A percentile compares a stretch with the other conserved stretches of the same genome.
Conservation (phyloP, 2,113 vertebrate species). For the Etheostoma cragini region DNA sequence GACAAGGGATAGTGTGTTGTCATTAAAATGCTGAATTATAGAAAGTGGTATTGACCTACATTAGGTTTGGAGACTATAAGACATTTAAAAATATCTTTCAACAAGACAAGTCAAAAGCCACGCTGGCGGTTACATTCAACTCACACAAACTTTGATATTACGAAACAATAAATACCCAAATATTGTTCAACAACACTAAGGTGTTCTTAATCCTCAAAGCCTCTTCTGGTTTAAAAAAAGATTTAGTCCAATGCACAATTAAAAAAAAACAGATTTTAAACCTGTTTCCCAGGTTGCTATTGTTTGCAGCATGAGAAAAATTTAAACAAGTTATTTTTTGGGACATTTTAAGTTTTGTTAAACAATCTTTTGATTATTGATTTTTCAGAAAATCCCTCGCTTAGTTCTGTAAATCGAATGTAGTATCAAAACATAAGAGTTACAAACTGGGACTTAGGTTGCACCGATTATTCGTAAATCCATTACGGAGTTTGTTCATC, state of each 20-base stretch:
- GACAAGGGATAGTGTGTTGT: conserved; percentile 32
- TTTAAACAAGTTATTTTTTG: too few species aligned
- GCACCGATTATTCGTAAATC: not conserved
- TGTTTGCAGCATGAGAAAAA: too few species aligned
- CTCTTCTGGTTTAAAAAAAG: not conserved
- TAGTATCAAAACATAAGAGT: not conserved
- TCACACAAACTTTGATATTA: conserved; percentile 4
- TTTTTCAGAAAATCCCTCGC: not conserved
- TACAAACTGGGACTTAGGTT: not conserved
- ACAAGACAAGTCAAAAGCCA: conserved; percentile 20
- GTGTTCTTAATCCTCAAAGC: not conserved
- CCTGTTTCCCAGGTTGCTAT: too few species aligned
- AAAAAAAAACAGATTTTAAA: not conserved
- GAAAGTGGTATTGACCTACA: conserved; percentile 34
- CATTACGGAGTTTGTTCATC: not conserved
- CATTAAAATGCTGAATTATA: conserved; percentile 20
- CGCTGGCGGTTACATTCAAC: conserved; percentile 4
- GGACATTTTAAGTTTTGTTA: not conserved
- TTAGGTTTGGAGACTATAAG: conserved; percentile 44
- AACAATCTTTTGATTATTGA: not conserved
- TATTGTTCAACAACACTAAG: not conserved
- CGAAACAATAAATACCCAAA: not conserved
- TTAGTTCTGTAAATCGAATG: not conserved
- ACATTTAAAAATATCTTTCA: conserved; percentile 20
- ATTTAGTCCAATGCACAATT: not conserved